Conservation (phyloP, 1,140 invertebrate species). For the Belonocnema kinseyi region DNA sequence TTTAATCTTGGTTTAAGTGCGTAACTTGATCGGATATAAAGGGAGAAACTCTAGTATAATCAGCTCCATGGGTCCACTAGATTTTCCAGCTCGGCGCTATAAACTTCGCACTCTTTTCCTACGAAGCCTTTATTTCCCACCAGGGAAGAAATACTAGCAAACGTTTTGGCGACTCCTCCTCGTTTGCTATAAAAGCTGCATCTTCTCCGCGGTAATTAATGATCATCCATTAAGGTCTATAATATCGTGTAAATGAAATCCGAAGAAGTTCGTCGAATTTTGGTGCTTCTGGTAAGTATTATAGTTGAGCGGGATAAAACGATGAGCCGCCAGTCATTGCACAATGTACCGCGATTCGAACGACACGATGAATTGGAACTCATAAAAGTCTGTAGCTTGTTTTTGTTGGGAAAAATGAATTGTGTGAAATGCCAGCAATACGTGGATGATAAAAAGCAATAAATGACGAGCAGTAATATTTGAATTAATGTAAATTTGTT, state of each 20-base stretch:
- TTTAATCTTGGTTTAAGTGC: neutral
- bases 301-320: constrained; percentile 30
- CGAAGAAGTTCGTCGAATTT: constrained; percentile 46
- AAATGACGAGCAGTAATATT: constrained; percentile 7
- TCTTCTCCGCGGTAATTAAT: constrained; percentile 66
- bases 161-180: constrained; percentile 43
- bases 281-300: constrained; percentile 40
- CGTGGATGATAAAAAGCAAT: constrained; percentile 11
- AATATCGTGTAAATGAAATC: constrained; percentile 70
- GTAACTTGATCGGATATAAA: constrained; percentile 18
- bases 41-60: neutral
- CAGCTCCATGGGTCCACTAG: constrained; percentile 51
- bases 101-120: constrained; percentile 53
- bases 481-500: constrained; percentile 15
- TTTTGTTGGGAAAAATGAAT: constrained; percentile 24
- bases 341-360: constrained; percentile 12
- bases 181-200: constrained; percentile 44
- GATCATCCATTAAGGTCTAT: constrained; percentile 68
- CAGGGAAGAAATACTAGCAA: constrained; percentile 65
- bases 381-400: constrained; percentile 35
- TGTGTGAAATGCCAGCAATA: constrained; percentile 13
- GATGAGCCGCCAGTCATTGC: constrained; percentile 23
- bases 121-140: constrained; percentile 65
- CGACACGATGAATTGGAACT: constrained; percentile 29
- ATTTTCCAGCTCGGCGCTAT: constrained; percentile 58